Evolutionary conservation across 2,888 invertebrate genomes (phyloP), one percentile per base, ranked within the genome.

Genomic region (Eristalis intricaria): DNA sequence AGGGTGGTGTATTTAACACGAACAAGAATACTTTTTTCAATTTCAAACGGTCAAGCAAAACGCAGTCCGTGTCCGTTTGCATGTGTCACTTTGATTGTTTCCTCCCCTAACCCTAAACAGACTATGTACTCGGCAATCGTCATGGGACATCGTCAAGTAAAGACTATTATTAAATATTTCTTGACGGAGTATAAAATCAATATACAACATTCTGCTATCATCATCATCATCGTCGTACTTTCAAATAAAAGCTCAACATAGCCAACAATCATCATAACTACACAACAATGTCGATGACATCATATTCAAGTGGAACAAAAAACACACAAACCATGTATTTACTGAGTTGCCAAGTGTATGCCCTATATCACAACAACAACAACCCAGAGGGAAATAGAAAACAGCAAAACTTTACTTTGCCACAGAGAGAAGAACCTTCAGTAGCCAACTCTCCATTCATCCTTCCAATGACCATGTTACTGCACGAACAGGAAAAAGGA

Each of bases 201-300:
- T 70, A 78, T 76, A 71, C 40, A 23, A 29, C 43, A 71, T 26
- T 66, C 50, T 74, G 38, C 10, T 74, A 32, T 61, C 63, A 68
- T 50, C 50, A 4, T 26, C n/a, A 60, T 73, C 35, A 71, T 60
- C 64, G 65, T 69, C 40, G 65, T 56, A 38, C 64, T 76, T 56
- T 43, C 23, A 73, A 86, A 86, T 60, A 63, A 71, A 87, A 84
- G 79, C 83, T 84, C 76, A 80, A 84, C 74, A 64, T 73, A 71
- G 71, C 65, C 15, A 32, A 84, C 76, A 69, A 23, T 5, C 15
- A 60, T 83, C 86, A 75, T 79, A 84, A 84, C 76, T 84, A 76
- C 76, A 87, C 68, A 60, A 71, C 79, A 87, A 60, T 76, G 84
- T 75, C 84, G 84, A 87, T 87, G 87, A 87, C 87, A 87, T 87